Percentiles rank a stretch among this genome's conserved stretches.
phyloP scores from a whole-genome alignment of 2,113 vertebrate genomes.

The Himantopus leucocephalus region DNA sequence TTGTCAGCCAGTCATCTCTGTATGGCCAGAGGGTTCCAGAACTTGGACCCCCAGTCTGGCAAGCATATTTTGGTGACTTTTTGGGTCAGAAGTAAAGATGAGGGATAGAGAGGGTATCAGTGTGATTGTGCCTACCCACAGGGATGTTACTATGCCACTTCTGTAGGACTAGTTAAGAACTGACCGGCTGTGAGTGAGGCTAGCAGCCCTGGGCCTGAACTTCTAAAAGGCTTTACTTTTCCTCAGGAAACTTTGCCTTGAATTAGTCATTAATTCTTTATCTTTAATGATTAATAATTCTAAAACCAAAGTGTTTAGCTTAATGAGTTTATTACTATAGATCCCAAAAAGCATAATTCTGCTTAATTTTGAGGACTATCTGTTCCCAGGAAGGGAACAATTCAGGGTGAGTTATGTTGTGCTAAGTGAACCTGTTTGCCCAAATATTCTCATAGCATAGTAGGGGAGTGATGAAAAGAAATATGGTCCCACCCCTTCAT shows the following conservation, averaged over 20 bases:
- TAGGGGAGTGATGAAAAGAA: neutral
- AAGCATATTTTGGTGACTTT: neutral
- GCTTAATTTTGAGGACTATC: neutral
- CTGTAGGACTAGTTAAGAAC: neutral
- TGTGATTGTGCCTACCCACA: neutral
- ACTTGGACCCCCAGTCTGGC: neutral
- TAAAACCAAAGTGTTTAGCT: neutral
- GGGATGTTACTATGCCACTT: neutral
- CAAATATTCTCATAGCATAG: neutral
- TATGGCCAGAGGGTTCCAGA: neutral
- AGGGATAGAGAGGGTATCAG: neutral
- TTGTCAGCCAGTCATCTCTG: neutral
- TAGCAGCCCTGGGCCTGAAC: neutral
- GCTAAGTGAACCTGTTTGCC: neutral
- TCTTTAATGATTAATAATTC: neutral
- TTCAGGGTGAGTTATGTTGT: neutral
- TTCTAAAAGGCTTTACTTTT: neutral
- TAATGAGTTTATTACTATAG: constrained; percentile 1
- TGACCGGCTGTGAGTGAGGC: neutral
- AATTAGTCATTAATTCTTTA: neutral
- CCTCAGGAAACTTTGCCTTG: neutral
- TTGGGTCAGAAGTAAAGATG: neutral
- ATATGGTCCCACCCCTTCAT: neutral
- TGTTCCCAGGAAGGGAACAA: neutral
- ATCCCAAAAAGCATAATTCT: neutral